phyloP scores from a whole-genome alignment of 2,113 vertebrate genomes.

The Mesocricetus auratus region DNA sequence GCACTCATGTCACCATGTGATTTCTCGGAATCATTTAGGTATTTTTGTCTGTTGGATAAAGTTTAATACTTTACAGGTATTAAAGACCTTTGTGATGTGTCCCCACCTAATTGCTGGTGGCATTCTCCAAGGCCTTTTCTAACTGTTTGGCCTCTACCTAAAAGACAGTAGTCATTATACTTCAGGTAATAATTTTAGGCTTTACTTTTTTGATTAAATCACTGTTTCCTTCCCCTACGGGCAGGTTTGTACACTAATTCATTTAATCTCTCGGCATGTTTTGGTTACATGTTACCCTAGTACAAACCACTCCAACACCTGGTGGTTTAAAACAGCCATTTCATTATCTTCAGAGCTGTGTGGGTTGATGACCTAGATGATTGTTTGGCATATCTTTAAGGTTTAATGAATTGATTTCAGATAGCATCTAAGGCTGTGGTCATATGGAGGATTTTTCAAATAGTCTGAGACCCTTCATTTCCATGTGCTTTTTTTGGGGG shows the following conservation, averaged over 20 bases:
- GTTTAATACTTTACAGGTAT: background rate
- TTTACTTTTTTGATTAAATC: background rate
- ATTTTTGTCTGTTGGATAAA: background rate
- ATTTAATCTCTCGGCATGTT: slow-evolving; percentile 10
- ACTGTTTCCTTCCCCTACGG: background rate
- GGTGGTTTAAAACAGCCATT: background rate
- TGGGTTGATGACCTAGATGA: background rate
- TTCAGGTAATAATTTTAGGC: background rate
- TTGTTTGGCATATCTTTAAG: background rate
- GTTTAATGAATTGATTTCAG: background rate
- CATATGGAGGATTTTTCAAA: background rate
- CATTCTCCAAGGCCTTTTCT: background rate
- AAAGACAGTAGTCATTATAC: background rate
- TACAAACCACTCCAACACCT: background rate
- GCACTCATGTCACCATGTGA: no score
- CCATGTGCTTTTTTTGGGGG: background rate
- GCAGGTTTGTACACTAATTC: background rate
- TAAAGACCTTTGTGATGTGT: background rate
- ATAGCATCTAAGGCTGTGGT: background rate
- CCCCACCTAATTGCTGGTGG: background rate
- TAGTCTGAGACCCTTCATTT: background rate
- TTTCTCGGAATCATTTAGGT: background rate
- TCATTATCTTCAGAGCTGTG: background rate
- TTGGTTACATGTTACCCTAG: background rate
- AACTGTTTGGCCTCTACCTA: background rate